Percentiles rank a stretch among this genome's conserved stretches.
Evolutionary conservation across 2,113 vertebrate species (phyloP).

Genomic region (Sminthopsis crassicaudata): DNA sequence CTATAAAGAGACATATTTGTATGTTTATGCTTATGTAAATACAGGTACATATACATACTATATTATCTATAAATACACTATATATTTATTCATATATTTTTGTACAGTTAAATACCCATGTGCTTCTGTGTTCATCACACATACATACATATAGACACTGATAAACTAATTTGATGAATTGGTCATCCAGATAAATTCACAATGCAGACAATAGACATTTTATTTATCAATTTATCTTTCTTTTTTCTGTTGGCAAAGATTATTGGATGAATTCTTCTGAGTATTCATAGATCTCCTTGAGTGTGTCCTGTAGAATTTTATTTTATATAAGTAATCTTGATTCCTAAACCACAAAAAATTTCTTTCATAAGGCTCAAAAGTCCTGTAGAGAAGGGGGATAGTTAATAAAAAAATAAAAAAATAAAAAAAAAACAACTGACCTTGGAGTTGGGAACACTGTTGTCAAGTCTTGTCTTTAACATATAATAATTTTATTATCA

Average conservation of each 20-base stretch:
- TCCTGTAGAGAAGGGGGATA: not conserved
- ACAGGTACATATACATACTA: not conserved
- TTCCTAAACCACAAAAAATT: not conserved
- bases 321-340: not conserved
- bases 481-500: not conserved
- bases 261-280: not conserved
- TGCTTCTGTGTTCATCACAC: not conserved
- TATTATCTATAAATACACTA: not conserved
- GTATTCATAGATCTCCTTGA: not conserved
- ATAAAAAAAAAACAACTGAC: not conserved
- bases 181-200: not conserved
- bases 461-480: not conserved
- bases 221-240: too few species aligned
- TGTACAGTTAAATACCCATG: not conserved
- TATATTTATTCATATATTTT: not conserved
- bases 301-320: not conserved
- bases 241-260: not conserved
- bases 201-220: not conserved
- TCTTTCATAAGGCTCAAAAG: not conserved
- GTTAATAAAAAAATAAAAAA: too few species aligned
- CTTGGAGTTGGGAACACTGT: not conserved
- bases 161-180: not conserved
- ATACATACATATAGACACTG: not conserved
- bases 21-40: not conserved
- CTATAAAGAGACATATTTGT: not conserved